These are phyloP conservation scores for Leuctra nigra DNA, from an alignment of 2,888 invertebrate genomes.

Conservation along the genomic window DNA sequence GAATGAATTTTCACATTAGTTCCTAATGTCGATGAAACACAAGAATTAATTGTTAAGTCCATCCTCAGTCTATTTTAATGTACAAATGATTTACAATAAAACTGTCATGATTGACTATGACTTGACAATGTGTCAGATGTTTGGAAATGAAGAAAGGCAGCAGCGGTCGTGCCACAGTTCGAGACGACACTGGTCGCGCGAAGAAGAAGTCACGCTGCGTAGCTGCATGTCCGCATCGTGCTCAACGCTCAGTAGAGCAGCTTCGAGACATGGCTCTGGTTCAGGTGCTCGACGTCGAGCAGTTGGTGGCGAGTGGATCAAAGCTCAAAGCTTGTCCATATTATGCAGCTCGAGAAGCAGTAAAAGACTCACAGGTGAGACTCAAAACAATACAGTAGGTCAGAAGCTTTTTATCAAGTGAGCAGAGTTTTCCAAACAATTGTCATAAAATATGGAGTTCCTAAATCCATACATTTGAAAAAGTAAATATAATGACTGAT, in stretches of 20 bases:
- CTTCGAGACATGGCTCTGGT: constrained; percentile 58
- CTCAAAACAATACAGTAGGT: too few species aligned
- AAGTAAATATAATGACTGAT: too few species aligned
- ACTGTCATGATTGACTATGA: too few species aligned
- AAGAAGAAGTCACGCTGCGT: constrained; percentile 53
- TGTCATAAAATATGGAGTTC: too few species aligned
- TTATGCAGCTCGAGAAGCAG: constrained; percentile 78
- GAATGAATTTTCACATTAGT: background rate
- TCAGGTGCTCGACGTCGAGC: constrained; percentile 82
- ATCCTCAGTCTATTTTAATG: too few species aligned
- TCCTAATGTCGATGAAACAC: background rate
- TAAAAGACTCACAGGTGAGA: constrained; percentile 69
- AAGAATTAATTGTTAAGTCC: too few species aligned
- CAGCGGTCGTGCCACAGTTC: constrained; percentile 47
- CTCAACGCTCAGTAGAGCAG: constrained; percentile 52
- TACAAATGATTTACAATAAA: too few species aligned
- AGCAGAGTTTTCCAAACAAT: too few species aligned
- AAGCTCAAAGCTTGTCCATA: constrained; percentile 83
- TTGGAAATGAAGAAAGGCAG: constrained; percentile 69
- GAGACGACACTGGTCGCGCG: constrained; percentile 52
- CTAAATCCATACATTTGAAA: too few species aligned
- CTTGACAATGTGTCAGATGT: too few species aligned
- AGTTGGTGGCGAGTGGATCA: constrained; percentile 63
- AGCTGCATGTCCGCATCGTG: constrained; percentile 62
- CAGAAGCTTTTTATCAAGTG: too few species aligned